Percentiles rank a stretch among this genome's conserved stretches.
These are phyloP conservation scores for Talpa occidentalis DNA, from an alignment of 2,113 vertebrate species.

Conservation along the genomic window DNA sequence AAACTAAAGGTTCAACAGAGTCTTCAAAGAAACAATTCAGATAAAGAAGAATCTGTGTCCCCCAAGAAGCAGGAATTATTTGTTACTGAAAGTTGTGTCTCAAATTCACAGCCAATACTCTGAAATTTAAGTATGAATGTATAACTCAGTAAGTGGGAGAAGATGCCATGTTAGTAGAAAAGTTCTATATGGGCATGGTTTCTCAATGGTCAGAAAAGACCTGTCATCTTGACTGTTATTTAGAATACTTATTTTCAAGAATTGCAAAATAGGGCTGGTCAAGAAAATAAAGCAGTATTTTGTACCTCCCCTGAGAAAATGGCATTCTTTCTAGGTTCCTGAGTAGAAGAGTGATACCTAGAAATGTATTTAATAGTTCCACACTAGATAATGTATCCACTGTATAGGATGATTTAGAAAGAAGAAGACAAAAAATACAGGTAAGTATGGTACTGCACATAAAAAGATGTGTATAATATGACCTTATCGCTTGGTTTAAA, in stretches of 20 bases:
- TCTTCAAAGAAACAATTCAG: constrained; percentile 7
- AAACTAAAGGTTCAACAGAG: constrained; percentile 10
- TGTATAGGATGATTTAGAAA: neutral
- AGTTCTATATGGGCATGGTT: neutral
- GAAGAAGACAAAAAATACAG: neutral
- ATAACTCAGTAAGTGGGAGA: neutral
- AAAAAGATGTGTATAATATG: neutral
- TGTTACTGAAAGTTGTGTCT: neutral
- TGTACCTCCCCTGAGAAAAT: neutral
- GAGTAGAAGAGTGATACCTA: neutral
- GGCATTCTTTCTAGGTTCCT: neutral
- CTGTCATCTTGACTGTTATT: neutral
- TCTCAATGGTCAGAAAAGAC: neutral
- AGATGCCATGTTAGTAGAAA: neutral
- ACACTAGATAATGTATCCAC: neutral
- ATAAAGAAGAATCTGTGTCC: neutral
- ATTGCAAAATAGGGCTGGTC: neutral
- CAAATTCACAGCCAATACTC: neutral
- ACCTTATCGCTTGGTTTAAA: neutral
- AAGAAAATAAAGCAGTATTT: constrained; percentile 40
- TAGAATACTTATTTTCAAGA: constrained; percentile 20
- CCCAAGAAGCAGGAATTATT: neutral
- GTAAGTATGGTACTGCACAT: neutral
- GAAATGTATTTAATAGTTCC: constrained; percentile 17
- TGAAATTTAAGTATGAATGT: neutral